Percentiles rank a stretch among this genome's conserved stretches.
Evolutionary conservation across 1,140 invertebrate species (phyloP).

Genomic region (Drosophila navojoa): DNA sequence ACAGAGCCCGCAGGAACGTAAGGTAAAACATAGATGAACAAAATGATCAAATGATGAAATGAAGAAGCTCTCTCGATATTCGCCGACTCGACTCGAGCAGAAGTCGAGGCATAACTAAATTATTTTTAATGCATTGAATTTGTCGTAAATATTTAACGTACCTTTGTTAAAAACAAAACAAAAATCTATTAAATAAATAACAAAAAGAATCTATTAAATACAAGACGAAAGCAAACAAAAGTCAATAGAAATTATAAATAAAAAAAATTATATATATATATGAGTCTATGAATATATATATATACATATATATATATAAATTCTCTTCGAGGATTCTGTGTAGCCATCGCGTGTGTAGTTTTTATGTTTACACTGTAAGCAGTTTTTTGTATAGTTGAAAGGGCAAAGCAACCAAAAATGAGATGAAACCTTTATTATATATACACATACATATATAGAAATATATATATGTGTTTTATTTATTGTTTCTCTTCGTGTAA

Average conservation of each 20-base stretch:
- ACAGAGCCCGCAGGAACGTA: conserved; percentile 45
- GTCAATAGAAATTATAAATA: conserved; percentile 24
- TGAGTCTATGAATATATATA: conserved; percentile 36
- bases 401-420: conserved; percentile 6
- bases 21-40: conserved; percentile 29
- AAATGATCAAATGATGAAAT: conserved; percentile 1
- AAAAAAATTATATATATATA: conserved; percentile 38
- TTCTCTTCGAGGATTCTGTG: conserved; percentile 51
- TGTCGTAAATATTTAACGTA: conserved; percentile 82
- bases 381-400: conserved; percentile 77
- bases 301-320: conserved; percentile 44
- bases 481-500: conserved; percentile 60
- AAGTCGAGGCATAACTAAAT: conserved; percentile 54
- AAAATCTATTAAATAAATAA: conserved; percentile 28
- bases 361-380: conserved; percentile 73
- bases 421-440: conserved; percentile 37
- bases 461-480: neutral
- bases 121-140: conserved; percentile 83
- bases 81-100: conserved; percentile 10
- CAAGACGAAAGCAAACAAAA: conserved; percentile 37
- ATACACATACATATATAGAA: conserved; percentile 3
- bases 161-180: conserved; percentile 82
- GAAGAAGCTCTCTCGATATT: neutral
- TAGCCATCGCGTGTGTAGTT: conserved; percentile 57
- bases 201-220: conserved; percentile 66